Base-by-base conservation (phyloP, 2,888 invertebrate species). In the Odontocolon sp. region DNA sequence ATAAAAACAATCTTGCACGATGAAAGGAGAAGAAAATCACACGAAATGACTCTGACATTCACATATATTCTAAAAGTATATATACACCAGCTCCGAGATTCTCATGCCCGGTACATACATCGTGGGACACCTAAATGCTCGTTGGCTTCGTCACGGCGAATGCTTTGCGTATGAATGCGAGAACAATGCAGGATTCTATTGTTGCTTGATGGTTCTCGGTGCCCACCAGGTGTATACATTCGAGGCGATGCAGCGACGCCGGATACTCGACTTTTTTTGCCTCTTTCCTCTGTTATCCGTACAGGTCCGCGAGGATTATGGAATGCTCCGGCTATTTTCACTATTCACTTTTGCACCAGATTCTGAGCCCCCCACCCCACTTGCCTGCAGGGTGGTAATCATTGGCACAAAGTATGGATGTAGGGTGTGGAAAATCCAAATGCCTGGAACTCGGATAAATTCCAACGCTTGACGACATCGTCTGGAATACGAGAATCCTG, bases 101-200 rank as follows among this genome's bases (percentile, higher is more conserved):
- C 18, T 56, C 50, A 11, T 33, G 47, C 23, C 26, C 14, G 36
- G 47, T 18, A 36, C 59, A 45, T 50, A 38, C 64, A 57, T 42
- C 28, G 21, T 42, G 45, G 26, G 47, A 18, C 31, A 18, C 61
- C 16, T 31, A 31, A 73, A 73, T 57, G 69, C 64, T 64, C 57
- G 75, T 75, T 64, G 56, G 64, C 31, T 47, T 56, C 9, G 6
- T 64, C 26, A 64, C n/a, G n/a, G n/a, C n/a, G n/a, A n/a, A n/a
- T n/a, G n/a, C n/a, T n/a, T n/a, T n/a, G n/a, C n/a, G n/a, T n/a
- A 64, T 64, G 69, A 52, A 69, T 64, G 21, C 11, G 16, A 8
- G 75, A 75, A 75, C 69, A 75, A 75, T 75, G 57, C 50, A 16
- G 31, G 23, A 31, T 5, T 33, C 47, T 33, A 63, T 47, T 63